phyloP scores from a whole-genome alignment of 2,113 vertebrate genomes.

The Nematolebias whitei region DNA sequence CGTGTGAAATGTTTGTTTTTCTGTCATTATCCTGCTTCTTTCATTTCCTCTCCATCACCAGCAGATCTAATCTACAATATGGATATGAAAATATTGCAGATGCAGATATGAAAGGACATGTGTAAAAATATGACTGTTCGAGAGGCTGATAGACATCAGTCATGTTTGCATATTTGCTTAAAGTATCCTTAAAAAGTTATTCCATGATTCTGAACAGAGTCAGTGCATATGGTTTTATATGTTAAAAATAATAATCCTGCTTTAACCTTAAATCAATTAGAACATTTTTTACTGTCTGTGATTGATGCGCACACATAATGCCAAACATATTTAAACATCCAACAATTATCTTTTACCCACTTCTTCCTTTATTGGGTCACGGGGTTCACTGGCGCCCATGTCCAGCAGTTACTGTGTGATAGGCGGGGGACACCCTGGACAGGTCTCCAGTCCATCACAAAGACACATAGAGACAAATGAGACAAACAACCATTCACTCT shows the following conservation, averaged over 20 bases:
- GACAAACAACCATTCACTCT: no score
- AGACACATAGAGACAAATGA: no score
- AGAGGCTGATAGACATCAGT: background rate
- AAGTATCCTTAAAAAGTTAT: background rate
- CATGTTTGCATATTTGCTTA: background rate
- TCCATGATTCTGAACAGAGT: background rate
- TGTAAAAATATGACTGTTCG: background rate
- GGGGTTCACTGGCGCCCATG: no score
- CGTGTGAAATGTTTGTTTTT: conserved; percentile 34
- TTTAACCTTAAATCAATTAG: background rate
- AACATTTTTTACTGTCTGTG: background rate
- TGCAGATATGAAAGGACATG: background rate
- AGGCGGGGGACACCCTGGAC: no score
- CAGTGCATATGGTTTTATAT: background rate
- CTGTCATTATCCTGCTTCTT: conserved; percentile 35
- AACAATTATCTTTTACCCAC: no score
- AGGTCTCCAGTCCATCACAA: no score
- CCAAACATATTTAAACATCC: background rate
- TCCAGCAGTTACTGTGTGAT: no score
- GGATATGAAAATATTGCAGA: conserved; percentile 13
- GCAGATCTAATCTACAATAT: conserved; percentile 8
- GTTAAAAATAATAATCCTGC: no score
- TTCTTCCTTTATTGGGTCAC: no score
- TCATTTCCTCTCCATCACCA: conserved; percentile 20
- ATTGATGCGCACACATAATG: background rate